A percentile compares a stretch with the other conserved stretches of the same genome.
These are phyloP conservation scores for Myiotriccus ornatus DNA, from an alignment of 2,797 vertebrate species.

Conservation along the genomic window DNA sequence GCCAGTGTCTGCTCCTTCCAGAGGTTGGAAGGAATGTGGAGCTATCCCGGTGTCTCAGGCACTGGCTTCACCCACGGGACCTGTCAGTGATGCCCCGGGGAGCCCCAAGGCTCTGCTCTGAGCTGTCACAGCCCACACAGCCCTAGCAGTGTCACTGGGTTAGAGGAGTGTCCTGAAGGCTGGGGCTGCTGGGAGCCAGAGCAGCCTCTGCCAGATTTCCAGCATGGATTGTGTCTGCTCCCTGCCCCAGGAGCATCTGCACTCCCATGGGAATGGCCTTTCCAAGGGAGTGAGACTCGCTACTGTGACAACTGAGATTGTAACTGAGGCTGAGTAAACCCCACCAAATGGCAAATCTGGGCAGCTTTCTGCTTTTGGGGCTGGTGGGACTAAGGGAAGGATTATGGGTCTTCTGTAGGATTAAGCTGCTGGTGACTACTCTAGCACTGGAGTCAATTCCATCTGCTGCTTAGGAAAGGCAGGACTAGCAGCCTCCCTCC, in stretches of 20 bases:
- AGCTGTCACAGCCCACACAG: neutral
- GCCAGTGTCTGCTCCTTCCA: neutral
- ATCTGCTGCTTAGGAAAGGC: neutral
- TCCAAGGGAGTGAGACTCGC: neutral
- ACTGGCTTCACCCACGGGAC: accelerated
- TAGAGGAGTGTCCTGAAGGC: neutral
- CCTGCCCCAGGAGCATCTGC: neutral
- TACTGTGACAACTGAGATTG: neutral
- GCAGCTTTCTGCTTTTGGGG: neutral
- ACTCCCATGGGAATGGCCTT: neutral
- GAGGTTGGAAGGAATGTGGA: neutral
- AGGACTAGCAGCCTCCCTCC: neutral
- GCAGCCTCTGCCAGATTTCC: neutral
- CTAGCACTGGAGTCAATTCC: neutral
- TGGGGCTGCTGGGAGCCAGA: neutral
- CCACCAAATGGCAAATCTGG: neutral
- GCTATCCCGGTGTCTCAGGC: neutral
- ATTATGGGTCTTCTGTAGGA: neutral
- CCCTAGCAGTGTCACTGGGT: neutral
- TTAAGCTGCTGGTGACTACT: neutral
- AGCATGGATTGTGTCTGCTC: accelerated
- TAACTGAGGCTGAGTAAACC: neutral
- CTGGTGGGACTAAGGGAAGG: neutral
- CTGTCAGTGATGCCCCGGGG: neutral
- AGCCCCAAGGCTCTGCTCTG: neutral